Conservation (phyloP, 2,888 invertebrate genomes). For the Leptopterna dolabrata region DNA sequence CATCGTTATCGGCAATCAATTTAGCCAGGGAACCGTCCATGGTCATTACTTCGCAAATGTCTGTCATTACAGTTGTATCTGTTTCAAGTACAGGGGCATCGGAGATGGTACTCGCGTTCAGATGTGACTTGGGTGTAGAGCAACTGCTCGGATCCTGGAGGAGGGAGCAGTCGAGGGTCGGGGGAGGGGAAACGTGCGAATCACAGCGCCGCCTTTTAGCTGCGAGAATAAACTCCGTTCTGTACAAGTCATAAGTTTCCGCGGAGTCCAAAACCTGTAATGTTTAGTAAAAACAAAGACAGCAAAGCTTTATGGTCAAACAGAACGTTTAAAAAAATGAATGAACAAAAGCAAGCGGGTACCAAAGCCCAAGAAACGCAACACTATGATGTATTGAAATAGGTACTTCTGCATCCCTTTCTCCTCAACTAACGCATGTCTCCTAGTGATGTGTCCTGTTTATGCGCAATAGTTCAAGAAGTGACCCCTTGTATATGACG, state of each 20-base stretch:
- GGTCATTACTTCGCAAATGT: slow-evolving; percentile 4
- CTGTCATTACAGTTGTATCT: slow-evolving; percentile 23
- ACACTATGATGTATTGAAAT: neutral
- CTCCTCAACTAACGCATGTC: too few species aligned
- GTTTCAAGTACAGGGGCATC: neutral
- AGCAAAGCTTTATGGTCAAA: neutral
- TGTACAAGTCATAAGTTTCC: slow-evolving; percentile 58
- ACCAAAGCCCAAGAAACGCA: slow-evolving; percentile 28
- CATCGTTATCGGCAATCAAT: neutral
- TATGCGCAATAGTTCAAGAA: too few species aligned
- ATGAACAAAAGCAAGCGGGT: slow-evolving; percentile 12
- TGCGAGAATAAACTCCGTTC: slow-evolving; percentile 35
- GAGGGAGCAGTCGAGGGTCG: slow-evolving; percentile 33
- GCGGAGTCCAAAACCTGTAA: slow-evolving; percentile 60
- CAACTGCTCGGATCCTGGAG: slow-evolving; percentile 39
- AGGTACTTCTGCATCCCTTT: too few species aligned
- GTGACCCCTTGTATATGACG: too few species aligned
- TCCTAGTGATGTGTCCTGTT: too few species aligned
- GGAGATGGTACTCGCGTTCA: slow-evolving; percentile 31
- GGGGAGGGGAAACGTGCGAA: slow-evolving; percentile 45
- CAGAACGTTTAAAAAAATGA: neutral
- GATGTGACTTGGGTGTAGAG: slow-evolving; percentile 50
- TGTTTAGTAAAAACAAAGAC: slow-evolving; percentile 33
- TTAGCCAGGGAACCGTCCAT: slow-evolving; percentile 9
- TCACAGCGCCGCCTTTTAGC: slow-evolving; percentile 52